phyloP scores from a whole-genome alignment of 2,888 invertebrate genomes.

The Euclidia mi region DNA sequence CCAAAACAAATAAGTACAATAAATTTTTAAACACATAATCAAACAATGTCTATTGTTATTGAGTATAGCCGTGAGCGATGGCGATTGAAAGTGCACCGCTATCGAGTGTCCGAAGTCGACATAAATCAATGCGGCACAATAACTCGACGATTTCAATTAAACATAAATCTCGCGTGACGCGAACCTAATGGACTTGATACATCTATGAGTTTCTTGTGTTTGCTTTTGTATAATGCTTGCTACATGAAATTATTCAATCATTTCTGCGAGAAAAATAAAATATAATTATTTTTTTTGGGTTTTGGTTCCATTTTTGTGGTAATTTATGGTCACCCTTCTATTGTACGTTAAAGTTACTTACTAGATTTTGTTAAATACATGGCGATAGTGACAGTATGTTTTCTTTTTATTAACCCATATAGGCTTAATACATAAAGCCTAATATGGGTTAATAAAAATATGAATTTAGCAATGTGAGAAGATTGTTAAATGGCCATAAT shows the following conservation, averaged over 20 bases:
- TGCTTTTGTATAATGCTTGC: constrained; percentile 22
- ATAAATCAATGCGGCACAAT: constrained; percentile 85
- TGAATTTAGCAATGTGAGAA: too few species aligned
- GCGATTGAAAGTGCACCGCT: constrained; percentile 58
- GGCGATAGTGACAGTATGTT: not conserved
- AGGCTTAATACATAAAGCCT: too few species aligned
- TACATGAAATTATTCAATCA: constrained; percentile 38
- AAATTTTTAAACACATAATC: constrained; percentile 59
- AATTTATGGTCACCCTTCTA: constrained; percentile 36
- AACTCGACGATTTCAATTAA: constrained; percentile 87
- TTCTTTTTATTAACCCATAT: not conserved
- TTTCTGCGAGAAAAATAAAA: constrained; percentile 12
- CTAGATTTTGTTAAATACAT: not conserved
- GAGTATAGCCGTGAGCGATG: constrained; percentile 70
- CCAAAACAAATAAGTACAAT: constrained; percentile 28
- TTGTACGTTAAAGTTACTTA: constrained; percentile 6
- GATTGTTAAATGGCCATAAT: too few species aligned
- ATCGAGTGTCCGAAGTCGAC: constrained; percentile 55
- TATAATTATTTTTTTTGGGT: constrained; percentile 3
- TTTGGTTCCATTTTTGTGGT: constrained; percentile 21
- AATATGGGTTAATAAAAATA: too few species aligned
- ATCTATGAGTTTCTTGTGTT: constrained; percentile 62
- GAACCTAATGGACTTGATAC: constrained; percentile 79
- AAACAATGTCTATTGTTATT: constrained; percentile 76
- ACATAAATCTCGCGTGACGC: constrained; percentile 85